Conservation (phyloP, 1,140 invertebrate species). For the Aculops lycopersici region DNA sequence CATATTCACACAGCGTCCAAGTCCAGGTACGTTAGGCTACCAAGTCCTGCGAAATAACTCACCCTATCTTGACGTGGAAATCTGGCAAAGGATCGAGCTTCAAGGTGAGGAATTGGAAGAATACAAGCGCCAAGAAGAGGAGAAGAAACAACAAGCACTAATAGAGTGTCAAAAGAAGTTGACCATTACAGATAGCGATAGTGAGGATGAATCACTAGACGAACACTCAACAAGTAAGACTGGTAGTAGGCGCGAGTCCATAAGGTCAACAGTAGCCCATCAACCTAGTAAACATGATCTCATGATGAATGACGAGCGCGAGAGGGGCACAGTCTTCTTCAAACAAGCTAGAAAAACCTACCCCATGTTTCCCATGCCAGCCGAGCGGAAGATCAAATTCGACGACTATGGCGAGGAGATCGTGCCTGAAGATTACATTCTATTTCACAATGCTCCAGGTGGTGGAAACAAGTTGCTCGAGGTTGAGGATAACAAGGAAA, state of each 20-base stretch:
- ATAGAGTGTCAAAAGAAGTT: too few relatives aligned
- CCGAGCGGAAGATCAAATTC: conserved; percentile 50
- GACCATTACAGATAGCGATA: conserved; percentile 15
- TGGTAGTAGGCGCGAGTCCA: conserved; percentile 30
- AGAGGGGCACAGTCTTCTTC: conserved; percentile 25
- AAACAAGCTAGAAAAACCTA: conserved; percentile 70
- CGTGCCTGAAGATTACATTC: conserved; percentile 51
- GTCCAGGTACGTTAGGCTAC: conserved; percentile 35
- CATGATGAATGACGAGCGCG: conserved; percentile 33
- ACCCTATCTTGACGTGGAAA: conserved; percentile 5
- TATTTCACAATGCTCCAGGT: conserved; percentile 28
- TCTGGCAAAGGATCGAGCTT: conserved; percentile 26
- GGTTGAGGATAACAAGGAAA: conserved; percentile 25
- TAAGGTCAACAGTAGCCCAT: conserved; percentile 4
- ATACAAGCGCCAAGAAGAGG: conserved; percentile 27
- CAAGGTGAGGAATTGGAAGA: conserved; percentile 75
- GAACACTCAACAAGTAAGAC: conserved; percentile 19
- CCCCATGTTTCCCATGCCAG: conserved; percentile 79
- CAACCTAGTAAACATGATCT: conserved; percentile 34
- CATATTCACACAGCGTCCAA: conserved; percentile 47
- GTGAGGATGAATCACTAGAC: conserved; percentile 14
- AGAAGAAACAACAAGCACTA: too few relatives aligned
- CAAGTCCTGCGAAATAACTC: conserved; percentile 42
- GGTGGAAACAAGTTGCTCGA: conserved; percentile 18
- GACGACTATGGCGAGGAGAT: conserved; percentile 88